Conservation (phyloP, 2,113 vertebrate genomes). For the Albula glossodonta region DNA sequence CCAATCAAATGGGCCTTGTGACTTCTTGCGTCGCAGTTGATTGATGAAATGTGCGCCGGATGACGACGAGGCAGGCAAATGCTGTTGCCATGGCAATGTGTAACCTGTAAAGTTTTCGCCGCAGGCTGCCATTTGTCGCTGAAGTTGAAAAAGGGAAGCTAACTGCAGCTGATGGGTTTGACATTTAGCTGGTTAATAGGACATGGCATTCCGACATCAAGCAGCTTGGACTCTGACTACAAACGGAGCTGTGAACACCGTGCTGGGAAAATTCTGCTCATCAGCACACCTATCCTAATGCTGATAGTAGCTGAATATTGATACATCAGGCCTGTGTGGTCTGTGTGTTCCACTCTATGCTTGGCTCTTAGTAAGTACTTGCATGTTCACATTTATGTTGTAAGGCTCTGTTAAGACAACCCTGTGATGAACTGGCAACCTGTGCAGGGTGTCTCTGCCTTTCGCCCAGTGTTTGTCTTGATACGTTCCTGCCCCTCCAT, state of each 20-base stretch:
- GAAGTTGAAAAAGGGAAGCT: neutral
- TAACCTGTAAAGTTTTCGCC: conserved; percentile 16
- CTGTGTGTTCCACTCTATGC: neutral
- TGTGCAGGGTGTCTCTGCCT: too few relatives aligned
- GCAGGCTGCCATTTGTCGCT: conserved; percentile 1
- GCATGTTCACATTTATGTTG: neutral
- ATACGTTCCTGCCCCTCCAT: too few relatives aligned
- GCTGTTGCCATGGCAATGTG: conserved; percentile 19
- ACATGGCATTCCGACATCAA: conserved; percentile 35
- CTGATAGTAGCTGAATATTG: too few relatives aligned
- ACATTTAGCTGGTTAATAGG: conserved; percentile 32
- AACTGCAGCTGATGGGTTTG: conserved; percentile 28
- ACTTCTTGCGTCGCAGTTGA: too few relatives aligned
- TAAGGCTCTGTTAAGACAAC: too few relatives aligned
- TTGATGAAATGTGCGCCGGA: neutral
- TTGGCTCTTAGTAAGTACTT: neutral
- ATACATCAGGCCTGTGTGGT: neutral
- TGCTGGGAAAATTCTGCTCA: neutral
- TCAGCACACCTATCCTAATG: neutral
- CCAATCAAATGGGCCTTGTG: too few relatives aligned
- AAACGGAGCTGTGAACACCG: conserved; percentile 39
- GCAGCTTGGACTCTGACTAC: conserved; percentile 33
- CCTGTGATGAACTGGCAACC: neutral
- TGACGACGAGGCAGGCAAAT: neutral
- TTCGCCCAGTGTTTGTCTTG: too few relatives aligned